phyloP scores from a whole-genome alignment of 2,888 invertebrate species.

The Cryptocephalus primarius region DNA sequence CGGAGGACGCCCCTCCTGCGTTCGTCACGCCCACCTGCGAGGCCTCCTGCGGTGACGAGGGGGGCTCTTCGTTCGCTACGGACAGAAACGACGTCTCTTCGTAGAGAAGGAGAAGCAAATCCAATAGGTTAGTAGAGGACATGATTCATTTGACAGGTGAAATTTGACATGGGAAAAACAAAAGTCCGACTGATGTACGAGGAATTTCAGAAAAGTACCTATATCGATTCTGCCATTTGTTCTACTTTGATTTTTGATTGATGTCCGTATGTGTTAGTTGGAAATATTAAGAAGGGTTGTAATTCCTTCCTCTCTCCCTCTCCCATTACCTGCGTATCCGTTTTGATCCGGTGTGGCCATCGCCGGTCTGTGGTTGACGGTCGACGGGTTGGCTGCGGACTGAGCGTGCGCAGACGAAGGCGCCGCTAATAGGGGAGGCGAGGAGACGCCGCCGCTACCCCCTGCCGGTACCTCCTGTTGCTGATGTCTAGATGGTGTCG shows the following conservation, averaged over 20 bases:
- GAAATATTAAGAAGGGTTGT: no score
- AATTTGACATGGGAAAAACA: no score
- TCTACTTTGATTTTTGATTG: no score
- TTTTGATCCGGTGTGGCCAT: constrained; percentile 26
- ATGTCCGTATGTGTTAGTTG: no score
- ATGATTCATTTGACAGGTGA: no score
- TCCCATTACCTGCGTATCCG: constrained; percentile 27
- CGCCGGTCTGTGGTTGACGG: constrained; percentile 31
- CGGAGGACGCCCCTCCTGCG: constrained; percentile 17
- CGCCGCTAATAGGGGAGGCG: constrained; percentile 21
- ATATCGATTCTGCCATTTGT: no score
- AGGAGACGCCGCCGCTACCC: constrained; percentile 35
- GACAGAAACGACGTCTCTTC: constrained; percentile 17
- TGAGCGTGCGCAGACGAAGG: constrained; percentile 11
- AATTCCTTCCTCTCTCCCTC: no score
- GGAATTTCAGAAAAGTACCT: no score
- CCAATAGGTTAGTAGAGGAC: no score
- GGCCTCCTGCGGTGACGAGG: constrained; percentile 35
- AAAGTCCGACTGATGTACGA: no score
- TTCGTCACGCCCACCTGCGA: constrained; percentile 35
- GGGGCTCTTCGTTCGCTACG: constrained; percentile 29
- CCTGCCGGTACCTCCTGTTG: constrained; percentile 7
- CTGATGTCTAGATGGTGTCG: constrained; percentile 27
- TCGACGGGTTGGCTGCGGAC: constrained; percentile 28
- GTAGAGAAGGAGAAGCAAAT: background rate